These are phyloP conservation scores for Holothuria scabra DNA, from an alignment of 53 echinoderm and acorn worm species.

Conservation along the genomic window DNA sequence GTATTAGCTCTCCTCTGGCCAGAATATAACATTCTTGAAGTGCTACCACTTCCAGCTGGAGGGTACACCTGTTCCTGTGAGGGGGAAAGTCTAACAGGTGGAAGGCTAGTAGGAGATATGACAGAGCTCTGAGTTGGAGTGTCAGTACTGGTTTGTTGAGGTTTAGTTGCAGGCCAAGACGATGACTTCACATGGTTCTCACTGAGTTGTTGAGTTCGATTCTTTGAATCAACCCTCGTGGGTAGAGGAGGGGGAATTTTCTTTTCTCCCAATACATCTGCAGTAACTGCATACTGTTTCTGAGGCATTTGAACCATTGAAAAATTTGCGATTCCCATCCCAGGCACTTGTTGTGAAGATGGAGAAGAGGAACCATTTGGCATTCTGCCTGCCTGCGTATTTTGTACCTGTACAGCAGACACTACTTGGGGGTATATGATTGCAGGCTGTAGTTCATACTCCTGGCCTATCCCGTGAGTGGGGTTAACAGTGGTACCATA, in stretches of 20 bases:
- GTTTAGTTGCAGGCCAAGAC: conserved; percentile 73
- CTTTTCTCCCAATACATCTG: conserved; percentile 54
- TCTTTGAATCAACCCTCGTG: conserved; percentile 76
- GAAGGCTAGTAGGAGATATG: conserved; percentile 71
- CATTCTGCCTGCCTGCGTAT: conserved; percentile 65
- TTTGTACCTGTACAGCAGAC: conserved; percentile 73
- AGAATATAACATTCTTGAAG: not conserved
- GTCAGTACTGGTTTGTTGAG: conserved; percentile 61
- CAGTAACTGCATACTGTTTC: conserved; percentile 80
- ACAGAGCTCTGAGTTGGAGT: conserved; percentile 66
- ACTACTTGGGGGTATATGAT: conserved; percentile 86
- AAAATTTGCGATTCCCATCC: conserved; percentile 40
- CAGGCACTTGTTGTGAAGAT: conserved; percentile 44
- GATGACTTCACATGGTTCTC: conserved; percentile 77
- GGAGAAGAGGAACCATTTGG: conserved; percentile 63
- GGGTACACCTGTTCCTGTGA: conserved; percentile 62
- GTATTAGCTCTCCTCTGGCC: not conserved
- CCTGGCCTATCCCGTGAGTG: not conserved
- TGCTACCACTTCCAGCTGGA: too few species aligned
- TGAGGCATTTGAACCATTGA: conserved; percentile 82
- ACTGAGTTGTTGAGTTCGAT: conserved; percentile 69
- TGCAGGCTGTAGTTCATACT: conserved; percentile 66
- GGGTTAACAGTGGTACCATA: conserved; percentile 58
- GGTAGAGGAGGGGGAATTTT: conserved; percentile 78
- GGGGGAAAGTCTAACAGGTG: conserved; percentile 76